Percentiles rank a stretch among this genome's conserved stretches.
These are phyloP conservation scores for Chymomyza amoena DNA, from an alignment of 2,888 invertebrate species.

Conservation along the genomic window DNA sequence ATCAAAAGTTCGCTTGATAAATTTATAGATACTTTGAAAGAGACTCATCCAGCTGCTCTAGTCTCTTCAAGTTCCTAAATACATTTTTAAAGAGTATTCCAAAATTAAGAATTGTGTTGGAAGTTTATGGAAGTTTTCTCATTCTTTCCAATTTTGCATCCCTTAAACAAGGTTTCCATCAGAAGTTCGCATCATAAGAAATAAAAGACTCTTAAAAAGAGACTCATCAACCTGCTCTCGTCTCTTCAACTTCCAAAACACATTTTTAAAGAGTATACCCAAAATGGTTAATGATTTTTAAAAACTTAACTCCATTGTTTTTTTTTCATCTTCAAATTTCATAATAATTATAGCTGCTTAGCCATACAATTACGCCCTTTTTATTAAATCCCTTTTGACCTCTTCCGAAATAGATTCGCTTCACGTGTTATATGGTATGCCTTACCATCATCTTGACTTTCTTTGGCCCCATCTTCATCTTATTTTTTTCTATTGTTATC, in stretches of 20 bases:
- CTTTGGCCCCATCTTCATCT: constrained; percentile 1
- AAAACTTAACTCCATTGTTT: background rate
- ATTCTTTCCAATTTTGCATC: too few relatives aligned
- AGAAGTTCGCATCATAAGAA: too few relatives aligned
- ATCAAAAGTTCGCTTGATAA: too few relatives aligned
- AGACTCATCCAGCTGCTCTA: too few relatives aligned
- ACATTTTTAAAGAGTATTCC: too few relatives aligned
- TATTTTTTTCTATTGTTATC: background rate
- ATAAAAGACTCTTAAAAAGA: too few relatives aligned
- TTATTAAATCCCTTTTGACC: background rate
- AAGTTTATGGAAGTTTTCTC: too few relatives aligned
- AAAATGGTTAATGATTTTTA: background rate
- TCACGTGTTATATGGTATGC: constrained; percentile 35
- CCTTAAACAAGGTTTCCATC: too few relatives aligned
- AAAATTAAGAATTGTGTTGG: too few relatives aligned
- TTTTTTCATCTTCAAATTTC: constrained; percentile 31
- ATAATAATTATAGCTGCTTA: constrained; percentile 52
- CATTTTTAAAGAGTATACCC: background rate
- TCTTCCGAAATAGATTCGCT: background rate
- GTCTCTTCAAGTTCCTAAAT: too few relatives aligned
- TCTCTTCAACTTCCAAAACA: background rate
- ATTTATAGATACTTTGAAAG: too few relatives aligned
- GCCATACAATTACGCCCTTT: constrained; percentile 4
- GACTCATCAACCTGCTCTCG: too few relatives aligned
- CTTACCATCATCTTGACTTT: constrained; percentile 59